A percentile compares a stretch with the other conserved stretches of the same genome.
phyloP scores from a whole-genome alignment of 2,888 invertebrate genomes.

The Helicoverpa assulta region DNA sequence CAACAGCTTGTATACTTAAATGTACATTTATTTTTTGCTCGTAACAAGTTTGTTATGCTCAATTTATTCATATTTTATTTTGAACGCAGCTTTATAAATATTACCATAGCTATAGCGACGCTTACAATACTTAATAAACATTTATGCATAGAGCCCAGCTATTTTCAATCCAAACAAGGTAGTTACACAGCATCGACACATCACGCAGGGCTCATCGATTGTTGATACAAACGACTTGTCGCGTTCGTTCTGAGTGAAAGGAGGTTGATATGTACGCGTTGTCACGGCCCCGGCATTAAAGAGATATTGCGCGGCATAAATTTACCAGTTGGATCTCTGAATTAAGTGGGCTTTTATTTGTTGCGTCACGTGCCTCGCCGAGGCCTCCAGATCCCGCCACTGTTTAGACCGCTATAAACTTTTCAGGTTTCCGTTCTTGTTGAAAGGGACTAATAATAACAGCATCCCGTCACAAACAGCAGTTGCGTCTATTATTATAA shows the following conservation, averaged over 20 bases:
- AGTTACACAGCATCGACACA: conserved; percentile 65
- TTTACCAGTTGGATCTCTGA: conserved; percentile 84
- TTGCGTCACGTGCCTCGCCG: conserved; percentile 82
- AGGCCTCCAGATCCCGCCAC: conserved; percentile 75
- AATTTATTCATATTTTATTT: too few species aligned
- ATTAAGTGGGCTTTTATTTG: conserved; percentile 89
- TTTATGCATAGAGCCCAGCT: conserved; percentile 55
- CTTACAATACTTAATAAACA: conserved; percentile 56
- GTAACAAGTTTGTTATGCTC: too few species aligned
- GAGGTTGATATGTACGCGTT: conserved; percentile 85
- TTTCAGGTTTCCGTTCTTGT: conserved; percentile 66
- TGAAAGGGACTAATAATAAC: conserved; percentile 60
- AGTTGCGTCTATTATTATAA: conserved; percentile 43
- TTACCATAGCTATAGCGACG: conserved; percentile 41
- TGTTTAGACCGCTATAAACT: conserved; percentile 75
- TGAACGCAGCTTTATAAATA: neutral
- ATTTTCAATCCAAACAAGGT: conserved; percentile 63
- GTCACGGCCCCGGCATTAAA: conserved; percentile 87
- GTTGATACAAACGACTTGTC: conserved; percentile 80
- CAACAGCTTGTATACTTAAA: too few species aligned
- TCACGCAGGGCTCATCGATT: conserved; percentile 71
- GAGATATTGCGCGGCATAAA: conserved; percentile 87
- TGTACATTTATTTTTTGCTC: too few species aligned
- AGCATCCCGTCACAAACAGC: conserved; percentile 23
- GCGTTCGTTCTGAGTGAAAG: conserved; percentile 73